Evolutionary conservation across 2,888 invertebrate species (phyloP).

Genomic region (Lumbricus terrestris): DNA sequence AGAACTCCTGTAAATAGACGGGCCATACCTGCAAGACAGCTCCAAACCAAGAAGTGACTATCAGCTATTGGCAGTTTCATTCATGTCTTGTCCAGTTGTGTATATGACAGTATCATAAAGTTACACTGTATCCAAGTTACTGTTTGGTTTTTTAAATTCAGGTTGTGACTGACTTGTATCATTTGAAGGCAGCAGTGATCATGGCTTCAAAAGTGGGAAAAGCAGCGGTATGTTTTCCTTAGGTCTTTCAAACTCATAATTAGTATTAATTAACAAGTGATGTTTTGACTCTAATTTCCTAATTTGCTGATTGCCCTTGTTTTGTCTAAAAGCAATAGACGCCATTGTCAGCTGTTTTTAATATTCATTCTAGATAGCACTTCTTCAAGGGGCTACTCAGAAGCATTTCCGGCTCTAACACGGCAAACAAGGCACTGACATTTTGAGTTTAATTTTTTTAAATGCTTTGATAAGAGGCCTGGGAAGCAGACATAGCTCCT

Average conservation of each 20-base stretch:
- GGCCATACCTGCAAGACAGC: too few species aligned
- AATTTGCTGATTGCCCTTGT: background rate
- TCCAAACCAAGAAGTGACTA: too few species aligned
- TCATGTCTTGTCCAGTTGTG: background rate
- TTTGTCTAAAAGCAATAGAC: background rate
- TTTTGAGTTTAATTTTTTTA: too few species aligned
- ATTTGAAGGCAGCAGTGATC: background rate
- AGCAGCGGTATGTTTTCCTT: background rate
- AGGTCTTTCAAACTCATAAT: background rate
- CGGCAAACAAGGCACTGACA: too few species aligned
- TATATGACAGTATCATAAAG: background rate
- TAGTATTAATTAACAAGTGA: background rate
- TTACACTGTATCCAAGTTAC: background rate
- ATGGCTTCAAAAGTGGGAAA: background rate
- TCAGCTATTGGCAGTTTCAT: too few species aligned
- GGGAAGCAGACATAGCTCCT: too few species aligned
- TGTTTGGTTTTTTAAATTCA: background rate
- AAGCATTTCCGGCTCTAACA: too few species aligned
- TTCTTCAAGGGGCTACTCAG: too few species aligned
- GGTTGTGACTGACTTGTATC: background rate
- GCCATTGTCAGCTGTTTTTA: background rate
- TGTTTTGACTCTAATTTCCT: background rate
- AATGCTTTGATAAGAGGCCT: too few species aligned
- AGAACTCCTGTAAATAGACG: too few species aligned
- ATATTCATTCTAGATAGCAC: too few species aligned